Evolutionary conservation across 2,113 vertebrate genomes (phyloP).

Genomic region (Pyxicephalus adspersus): DNA sequence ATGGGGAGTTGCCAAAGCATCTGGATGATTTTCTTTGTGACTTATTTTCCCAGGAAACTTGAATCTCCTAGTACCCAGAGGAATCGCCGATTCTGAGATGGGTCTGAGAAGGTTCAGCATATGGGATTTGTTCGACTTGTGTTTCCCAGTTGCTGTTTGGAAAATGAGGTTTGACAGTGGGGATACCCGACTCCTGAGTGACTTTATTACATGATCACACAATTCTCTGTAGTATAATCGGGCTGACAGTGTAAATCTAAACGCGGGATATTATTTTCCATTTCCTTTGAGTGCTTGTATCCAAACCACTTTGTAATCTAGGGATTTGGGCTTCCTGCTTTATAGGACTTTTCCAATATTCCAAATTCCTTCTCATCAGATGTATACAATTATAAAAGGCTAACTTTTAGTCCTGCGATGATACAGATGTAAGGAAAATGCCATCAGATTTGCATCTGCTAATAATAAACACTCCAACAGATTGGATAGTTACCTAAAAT

Average conservation of each 20-base stretch:
- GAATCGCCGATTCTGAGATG: constrained; percentile 16
- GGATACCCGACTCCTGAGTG: neutral
- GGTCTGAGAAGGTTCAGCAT: constrained; percentile 10
- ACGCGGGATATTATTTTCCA: constrained; percentile 5
- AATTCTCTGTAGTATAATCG: neutral
- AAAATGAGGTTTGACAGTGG: neutral
- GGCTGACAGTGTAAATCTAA: neutral
- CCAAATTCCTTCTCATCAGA: neutral
- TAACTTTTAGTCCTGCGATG: too few species aligned
- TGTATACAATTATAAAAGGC: neutral
- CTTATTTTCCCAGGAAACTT: constrained; percentile 45
- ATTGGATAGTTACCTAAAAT: too few species aligned
- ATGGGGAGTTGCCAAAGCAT: constrained; percentile 44
- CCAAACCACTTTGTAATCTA: neutral
- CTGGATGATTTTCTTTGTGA: constrained; percentile 39
- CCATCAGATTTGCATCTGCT: too few species aligned
- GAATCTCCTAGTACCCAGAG: constrained; percentile 41
- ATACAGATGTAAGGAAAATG: too few species aligned
- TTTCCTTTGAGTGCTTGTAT: constrained; percentile 22
- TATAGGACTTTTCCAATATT: neutral
- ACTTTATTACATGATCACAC: neutral
- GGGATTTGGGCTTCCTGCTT: neutral
- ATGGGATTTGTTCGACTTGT: constrained; percentile 5
- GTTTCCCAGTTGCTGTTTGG: constrained; percentile 23
- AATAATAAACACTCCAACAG: too few species aligned